Percentiles rank a stretch among this genome's conserved stretches.
phyloP scores from a whole-genome alignment of 2,113 vertebrate genomes.

The Etheostoma spectabile region DNA sequence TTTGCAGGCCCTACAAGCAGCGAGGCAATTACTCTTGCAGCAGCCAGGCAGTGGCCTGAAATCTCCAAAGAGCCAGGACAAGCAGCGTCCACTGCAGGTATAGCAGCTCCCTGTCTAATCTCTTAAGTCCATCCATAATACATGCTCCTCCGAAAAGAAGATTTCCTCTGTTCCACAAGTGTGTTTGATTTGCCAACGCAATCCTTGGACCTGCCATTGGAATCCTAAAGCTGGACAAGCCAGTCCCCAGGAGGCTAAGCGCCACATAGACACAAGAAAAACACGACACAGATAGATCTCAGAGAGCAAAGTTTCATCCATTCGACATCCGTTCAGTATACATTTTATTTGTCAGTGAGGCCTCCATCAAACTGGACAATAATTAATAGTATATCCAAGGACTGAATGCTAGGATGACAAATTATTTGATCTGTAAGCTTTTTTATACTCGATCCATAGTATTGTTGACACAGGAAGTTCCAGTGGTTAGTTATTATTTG shows the following conservation, averaged over 20 bases:
- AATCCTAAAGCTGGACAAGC: slow-evolving; percentile 74
- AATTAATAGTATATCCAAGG: slow-evolving; percentile 17
- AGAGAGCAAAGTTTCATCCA: slow-evolving; percentile 23
- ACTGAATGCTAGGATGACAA: slow-evolving; percentile 10
- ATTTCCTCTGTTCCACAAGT: slow-evolving; percentile 83
- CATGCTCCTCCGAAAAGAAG: slow-evolving; percentile 78
- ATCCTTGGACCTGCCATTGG: slow-evolving; percentile 77
- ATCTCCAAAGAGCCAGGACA: slow-evolving; percentile 99
- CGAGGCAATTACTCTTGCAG: slow-evolving; percentile 98
- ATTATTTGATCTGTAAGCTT: slow-evolving; percentile 13
- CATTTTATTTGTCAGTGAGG: neutral
- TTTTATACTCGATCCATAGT: slow-evolving; percentile 24
- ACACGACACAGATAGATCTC: slow-evolving; percentile 41
- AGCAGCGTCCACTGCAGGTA: slow-evolving; percentile 99
- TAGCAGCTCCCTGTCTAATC: slow-evolving; percentile 84
- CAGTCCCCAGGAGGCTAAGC: slow-evolving; percentile 47
- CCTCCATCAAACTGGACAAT: slow-evolving; percentile 3
- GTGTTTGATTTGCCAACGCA: slow-evolving; percentile 84
- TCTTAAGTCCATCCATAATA: slow-evolving; percentile 84
- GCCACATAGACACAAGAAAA: slow-evolving; percentile 40
- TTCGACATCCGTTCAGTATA: neutral
- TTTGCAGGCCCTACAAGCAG: slow-evolving; percentile 96
- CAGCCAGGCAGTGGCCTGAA: slow-evolving; percentile 99
- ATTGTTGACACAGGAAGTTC: slow-evolving; percentile 41
- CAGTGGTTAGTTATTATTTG: slow-evolving; percentile 63